Evolutionary conservation across 2,113 vertebrate species (phyloP).

Genomic region (Calyptommatus sinebrachiatus): DNA sequence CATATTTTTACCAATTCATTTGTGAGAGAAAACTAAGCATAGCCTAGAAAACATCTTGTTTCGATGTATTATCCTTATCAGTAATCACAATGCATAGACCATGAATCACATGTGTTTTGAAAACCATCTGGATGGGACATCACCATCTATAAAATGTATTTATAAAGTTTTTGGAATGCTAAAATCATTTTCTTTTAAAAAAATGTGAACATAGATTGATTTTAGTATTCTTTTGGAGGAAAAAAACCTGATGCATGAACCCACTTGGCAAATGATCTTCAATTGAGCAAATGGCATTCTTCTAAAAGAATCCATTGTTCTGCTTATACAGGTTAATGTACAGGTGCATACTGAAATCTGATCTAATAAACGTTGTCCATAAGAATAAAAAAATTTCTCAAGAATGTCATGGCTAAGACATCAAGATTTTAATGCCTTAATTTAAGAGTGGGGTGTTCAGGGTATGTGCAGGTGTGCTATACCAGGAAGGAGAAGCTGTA

Average conservation of each 20-base stretch:
- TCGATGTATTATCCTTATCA: background rate
- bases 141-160: background rate
- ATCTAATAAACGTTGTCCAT: constrained; percentile 12
- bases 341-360: constrained; percentile 19
- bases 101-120: background rate
- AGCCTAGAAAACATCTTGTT: background rate
- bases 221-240: constrained; percentile 32
- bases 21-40: background rate
- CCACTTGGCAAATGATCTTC: background rate
- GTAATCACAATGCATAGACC: background rate
- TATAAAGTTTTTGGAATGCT: background rate
- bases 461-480: constrained; percentile 40
- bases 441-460: constrained; percentile 28
- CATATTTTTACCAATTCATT: background rate
- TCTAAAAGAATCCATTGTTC: constrained; percentile 21
- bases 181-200: background rate
- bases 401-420: constrained; percentile 4
- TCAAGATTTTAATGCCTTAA: constrained; percentile 26
- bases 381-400: constrained; percentile 2
- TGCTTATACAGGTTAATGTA: background rate
- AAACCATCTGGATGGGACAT: background rate
- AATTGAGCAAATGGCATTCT: background rate
- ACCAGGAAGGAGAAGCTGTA: constrained; percentile 31
- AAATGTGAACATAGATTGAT: constrained; percentile 25
- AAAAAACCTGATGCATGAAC: background rate